Conservation (phyloP, 64 coral and sea anemone genomes). For the Platygyra sinensis region DNA sequence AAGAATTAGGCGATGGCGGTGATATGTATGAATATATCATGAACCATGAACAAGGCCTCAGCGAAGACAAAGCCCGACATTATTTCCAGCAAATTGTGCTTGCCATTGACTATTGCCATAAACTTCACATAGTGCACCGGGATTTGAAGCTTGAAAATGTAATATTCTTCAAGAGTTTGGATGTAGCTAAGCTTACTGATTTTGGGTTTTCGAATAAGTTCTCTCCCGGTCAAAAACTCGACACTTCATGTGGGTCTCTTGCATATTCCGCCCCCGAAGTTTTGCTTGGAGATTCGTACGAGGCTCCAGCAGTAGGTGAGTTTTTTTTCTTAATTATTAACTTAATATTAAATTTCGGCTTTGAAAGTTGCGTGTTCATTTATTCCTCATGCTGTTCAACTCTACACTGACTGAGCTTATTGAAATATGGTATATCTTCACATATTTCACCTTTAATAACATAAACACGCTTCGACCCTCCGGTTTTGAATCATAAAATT, state of each 20-base stretch:
- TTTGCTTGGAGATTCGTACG: slow-evolving; percentile 94
- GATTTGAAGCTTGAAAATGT: slow-evolving; percentile 99
- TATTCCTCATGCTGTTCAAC: background rate
- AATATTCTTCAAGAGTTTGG: slow-evolving; percentile 95
- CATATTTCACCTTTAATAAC: background rate
- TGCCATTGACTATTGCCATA: slow-evolving; percentile 98
- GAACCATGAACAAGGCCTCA: slow-evolving; percentile 93
- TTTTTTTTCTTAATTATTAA: slow-evolving; percentile 5
- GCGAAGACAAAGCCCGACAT: slow-evolving; percentile 89
- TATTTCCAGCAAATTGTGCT: slow-evolving; percentile 98
- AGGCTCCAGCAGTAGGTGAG: slow-evolving; percentile 98
- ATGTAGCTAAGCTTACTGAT: slow-evolving; percentile 98
- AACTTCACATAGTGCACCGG: slow-evolving; percentile 95
- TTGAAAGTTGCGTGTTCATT: background rate
- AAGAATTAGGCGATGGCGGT: slow-evolving; percentile 95
- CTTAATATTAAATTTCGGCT: background rate
- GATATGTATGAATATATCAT: slow-evolving; percentile 99
- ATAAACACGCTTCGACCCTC: background rate
- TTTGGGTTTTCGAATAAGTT: slow-evolving; percentile 99
- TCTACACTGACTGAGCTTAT: background rate
- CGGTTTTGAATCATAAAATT: background rate
- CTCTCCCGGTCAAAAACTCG: slow-evolving; percentile 87
- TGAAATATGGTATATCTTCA: background rate
- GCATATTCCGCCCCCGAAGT: slow-evolving; percentile 99
- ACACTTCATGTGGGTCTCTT: slow-evolving; percentile 93